These are phyloP conservation scores for Struthidea cinerea DNA, from an alignment of 2,113 vertebrate genomes.

Conservation along the genomic window DNA sequence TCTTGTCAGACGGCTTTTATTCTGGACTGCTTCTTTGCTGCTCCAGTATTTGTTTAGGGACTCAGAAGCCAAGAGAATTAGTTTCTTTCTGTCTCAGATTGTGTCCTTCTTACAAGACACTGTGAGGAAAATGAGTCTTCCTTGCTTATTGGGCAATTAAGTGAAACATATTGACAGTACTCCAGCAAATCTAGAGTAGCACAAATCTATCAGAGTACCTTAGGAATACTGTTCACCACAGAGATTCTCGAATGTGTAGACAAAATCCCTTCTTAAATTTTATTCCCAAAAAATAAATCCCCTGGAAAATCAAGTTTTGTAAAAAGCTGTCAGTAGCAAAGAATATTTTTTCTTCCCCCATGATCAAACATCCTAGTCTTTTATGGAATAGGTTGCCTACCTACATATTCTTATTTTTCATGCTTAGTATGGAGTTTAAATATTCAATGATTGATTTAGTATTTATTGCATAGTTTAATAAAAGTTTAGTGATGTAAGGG, in stretches of 20 bases:
- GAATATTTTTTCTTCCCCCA: neutral
- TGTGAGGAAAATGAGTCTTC: neutral
- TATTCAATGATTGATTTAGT: slow-evolving; percentile 61
- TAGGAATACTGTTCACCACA: neutral
- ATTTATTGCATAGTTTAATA: slow-evolving; percentile 67
- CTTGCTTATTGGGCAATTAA: neutral
- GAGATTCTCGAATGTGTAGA: neutral
- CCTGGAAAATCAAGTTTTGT: neutral
- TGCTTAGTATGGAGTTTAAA: slow-evolving; percentile 28
- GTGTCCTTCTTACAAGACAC: neutral
- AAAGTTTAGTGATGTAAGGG: slow-evolving; percentile 57
- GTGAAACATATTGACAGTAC: neutral
- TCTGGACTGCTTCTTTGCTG: neutral
- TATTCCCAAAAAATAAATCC: neutral
- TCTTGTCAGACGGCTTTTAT: neutral
- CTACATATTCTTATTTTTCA: neutral
- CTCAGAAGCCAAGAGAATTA: neutral
- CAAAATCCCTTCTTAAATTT: neutral
- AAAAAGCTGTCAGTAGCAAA: neutral
- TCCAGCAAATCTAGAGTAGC: neutral
- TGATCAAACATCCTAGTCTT: neutral
- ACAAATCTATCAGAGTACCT: neutral
- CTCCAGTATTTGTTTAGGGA: neutral
- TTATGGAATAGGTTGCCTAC: neutral
- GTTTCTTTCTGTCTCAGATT: neutral